These are phyloP conservation scores for Melanotaenia trifasciata DNA, from an alignment of 2,797 vertebrate genomes.

Conservation along the genomic window DNA sequence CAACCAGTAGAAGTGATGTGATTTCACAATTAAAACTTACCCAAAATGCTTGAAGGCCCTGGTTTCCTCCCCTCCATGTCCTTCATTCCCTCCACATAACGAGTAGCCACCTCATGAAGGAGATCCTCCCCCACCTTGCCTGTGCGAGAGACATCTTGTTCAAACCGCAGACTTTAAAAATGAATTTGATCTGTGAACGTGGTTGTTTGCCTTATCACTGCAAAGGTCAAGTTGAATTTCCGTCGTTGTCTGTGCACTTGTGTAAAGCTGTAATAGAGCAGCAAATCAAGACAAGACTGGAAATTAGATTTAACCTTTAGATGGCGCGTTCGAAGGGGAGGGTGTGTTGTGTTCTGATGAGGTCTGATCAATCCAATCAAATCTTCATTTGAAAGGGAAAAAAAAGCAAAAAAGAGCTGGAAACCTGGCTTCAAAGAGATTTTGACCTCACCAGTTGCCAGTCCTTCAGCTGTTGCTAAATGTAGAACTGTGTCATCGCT, in stretches of 20 bases:
- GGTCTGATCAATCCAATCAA: conserved; percentile 51
- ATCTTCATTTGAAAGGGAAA: conserved; percentile 6
- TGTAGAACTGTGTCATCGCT: conserved; percentile 91
- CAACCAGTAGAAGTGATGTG: background rate
- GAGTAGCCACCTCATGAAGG: conserved; percentile 75
- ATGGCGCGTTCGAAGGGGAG: conserved; percentile 21
- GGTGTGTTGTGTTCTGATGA: conserved; percentile 12
- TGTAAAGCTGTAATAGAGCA: conserved; percentile 31
- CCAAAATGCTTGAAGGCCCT: conserved; percentile 85
- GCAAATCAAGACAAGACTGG: conserved; percentile 55
- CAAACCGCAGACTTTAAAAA: conserved; percentile 23
- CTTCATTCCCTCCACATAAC: conserved; percentile 88
- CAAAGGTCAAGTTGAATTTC: conserved; percentile 63
- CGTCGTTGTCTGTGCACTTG: conserved; percentile 28
- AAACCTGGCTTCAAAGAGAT: background rate
- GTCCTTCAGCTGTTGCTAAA: conserved; percentile 87
- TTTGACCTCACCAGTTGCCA: conserved; percentile 83
- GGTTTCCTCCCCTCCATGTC: conserved; percentile 89
- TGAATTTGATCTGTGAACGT: conserved; percentile 29
- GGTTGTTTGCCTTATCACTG: conserved; percentile 35
- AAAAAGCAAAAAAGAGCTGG: conserved; percentile 4
- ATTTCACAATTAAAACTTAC: conserved; percentile 54
- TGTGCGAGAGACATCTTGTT: conserved; percentile 19
- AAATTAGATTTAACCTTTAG: conserved; percentile 69
- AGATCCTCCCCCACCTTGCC: conserved; percentile 77